Percentiles rank a stretch among this genome's conserved stretches.
phyloP scores from a whole-genome alignment of 2,888 invertebrate genomes.

The Lymantria monacha region DNA sequence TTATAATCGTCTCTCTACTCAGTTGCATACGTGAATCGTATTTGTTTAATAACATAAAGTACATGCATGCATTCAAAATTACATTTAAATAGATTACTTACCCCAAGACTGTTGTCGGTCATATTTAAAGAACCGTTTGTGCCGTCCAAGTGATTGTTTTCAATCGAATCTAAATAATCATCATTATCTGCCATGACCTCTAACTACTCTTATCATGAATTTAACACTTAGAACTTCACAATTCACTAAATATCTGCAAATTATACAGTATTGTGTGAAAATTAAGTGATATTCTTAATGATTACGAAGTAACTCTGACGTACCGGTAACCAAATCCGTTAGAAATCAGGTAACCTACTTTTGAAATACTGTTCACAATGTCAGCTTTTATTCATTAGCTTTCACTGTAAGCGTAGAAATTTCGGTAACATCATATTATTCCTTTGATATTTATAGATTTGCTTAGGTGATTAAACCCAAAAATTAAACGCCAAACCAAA shows the following conservation, averaged over 20 bases:
- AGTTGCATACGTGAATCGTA: too few relatives aligned
- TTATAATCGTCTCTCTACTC: too few relatives aligned
- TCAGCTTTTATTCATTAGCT: conserved; percentile 33
- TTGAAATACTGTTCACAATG: conserved; percentile 57
- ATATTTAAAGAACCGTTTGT: conserved; percentile 83
- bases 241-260: conserved; percentile 51
- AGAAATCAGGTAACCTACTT: conserved; percentile 56
- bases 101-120: conserved; percentile 76
- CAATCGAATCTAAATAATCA: conserved; percentile 77
- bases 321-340: conserved; percentile 79
- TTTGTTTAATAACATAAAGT: too few relatives aligned
- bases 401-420: conserved; percentile 37
- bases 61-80: neutral
- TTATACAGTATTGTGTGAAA: conserved; percentile 22
- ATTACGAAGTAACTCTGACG: conserved; percentile 55
- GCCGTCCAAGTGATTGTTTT: conserved; percentile 82
- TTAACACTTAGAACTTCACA: conserved; percentile 37
- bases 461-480: conserved; percentile 35
- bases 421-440: conserved; percentile 46
- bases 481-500: conserved; percentile 40
- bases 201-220: conserved; percentile 52
- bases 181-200: conserved; percentile 78
- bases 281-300: conserved; percentile 26
- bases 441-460: conserved; percentile 66
- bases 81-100: conserved; percentile 42